phyloP scores from a whole-genome alignment of 2,797 vertebrate genomes.

The Myripristis murdjan region DNA sequence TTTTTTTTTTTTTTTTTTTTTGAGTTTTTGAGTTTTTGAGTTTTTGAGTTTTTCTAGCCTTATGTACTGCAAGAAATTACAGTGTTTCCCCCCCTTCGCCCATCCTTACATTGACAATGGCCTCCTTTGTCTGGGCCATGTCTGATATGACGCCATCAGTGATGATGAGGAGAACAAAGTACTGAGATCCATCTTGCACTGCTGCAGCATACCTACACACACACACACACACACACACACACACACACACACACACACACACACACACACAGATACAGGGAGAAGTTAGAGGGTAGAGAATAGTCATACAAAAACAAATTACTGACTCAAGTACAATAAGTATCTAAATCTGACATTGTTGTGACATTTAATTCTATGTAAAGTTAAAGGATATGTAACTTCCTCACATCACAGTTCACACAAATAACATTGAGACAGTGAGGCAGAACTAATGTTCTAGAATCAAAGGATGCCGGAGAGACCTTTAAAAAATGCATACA shows the following conservation, averaged over 20 bases:
- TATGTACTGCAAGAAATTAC: no score
- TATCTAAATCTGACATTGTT: conserved; percentile 7
- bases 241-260: conserved; percentile 27
- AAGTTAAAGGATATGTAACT: no score
- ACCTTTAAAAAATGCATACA: no score
- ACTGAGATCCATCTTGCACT: conserved; percentile 96
- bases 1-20: no score
- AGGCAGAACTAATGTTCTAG: no score
- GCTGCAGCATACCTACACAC: conserved; percentile 88
- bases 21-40: no score
- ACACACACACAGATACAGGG: conserved; percentile 9
- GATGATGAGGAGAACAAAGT: conserved; percentile 97
- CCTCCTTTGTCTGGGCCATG: conserved; percentile 99
- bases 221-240: conserved; percentile 8
- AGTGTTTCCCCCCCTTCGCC: not conserved
- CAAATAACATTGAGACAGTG: no score
- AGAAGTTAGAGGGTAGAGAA: conserved; percentile 3
- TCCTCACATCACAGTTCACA: no score
- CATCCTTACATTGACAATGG: conserved; percentile 94
- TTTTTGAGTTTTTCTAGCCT: not conserved
- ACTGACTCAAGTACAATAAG: conserved; percentile 15
- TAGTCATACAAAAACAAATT: conserved; percentile 7
- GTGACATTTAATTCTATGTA: conserved; percentile 22
- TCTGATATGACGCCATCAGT: conserved; percentile 97
- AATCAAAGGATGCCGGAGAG: no score